Base-by-base conservation (phyloP, 1,140 invertebrate genomes). In the Pseudomyrmex sp. region DNA sequence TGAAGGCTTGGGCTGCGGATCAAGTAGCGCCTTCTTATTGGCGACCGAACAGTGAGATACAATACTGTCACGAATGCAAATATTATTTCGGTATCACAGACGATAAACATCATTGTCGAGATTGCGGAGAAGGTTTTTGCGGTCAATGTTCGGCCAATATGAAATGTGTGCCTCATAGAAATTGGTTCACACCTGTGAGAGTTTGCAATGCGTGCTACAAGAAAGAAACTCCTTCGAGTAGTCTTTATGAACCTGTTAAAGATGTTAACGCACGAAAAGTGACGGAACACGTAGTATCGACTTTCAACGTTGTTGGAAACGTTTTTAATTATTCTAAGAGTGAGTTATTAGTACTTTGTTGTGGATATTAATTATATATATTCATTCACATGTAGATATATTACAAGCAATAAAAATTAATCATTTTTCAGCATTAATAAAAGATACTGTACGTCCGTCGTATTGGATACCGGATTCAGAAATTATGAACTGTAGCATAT, bases 401-500 rank as follows among this genome's bases (percentile, higher is more conserved):
- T 35, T 35, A 35, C 4, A 35, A 35, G 0, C 35, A 35, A 35
- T 35, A 35, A 7, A 35, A 35, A 35, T 35, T 35, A 35, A 35
- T 52, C 46, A 75, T 70, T 86, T 84, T 87, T 92, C 82, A 97
- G 97, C 95, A 8, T 93, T 97, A 20, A 96, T 98, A 26, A 98
- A 98, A 92, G 97, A 97, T 85, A 95, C 96, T 1, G 97, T 96
- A n/a, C 94, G 97, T 59, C 97, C 97, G 3, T 94, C 95, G 1
- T 98, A 98, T 91, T 98, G 97, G 97, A 95, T 97, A 48, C 97
- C 97, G 0, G 97, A 98, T 93, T 95, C 95, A 1, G 95, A 97
- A 88, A 95, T 97, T 15, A 95, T 93, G 4, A 92, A 94, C 48
- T 98, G 97, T 91, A 94, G 92, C 75, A 95, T 97, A 1, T 98